These are phyloP conservation scores for Stegostoma tigrinum DNA, from an alignment of 2,113 vertebrate genomes.

Conservation along the genomic window DNA sequence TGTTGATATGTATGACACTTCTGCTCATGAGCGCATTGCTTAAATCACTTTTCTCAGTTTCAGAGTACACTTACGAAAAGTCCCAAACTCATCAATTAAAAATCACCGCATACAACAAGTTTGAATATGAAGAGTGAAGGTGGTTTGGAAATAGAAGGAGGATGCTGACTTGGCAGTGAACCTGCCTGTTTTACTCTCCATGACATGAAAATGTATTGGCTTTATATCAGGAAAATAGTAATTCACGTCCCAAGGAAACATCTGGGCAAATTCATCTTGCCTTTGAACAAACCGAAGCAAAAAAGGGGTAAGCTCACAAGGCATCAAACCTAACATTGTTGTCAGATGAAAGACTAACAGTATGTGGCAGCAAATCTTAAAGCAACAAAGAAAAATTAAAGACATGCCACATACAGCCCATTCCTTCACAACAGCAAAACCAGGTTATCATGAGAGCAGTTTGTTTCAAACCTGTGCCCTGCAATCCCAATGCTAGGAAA, in stretches of 20 bases:
- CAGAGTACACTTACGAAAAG: no score
- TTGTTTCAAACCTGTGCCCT: neutral
- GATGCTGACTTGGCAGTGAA: no score
- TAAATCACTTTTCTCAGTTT: no score
- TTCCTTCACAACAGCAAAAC: neutral
- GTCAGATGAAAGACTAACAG: neutral
- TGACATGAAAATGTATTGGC: neutral
- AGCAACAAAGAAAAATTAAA: neutral
- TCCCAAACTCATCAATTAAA: no score
- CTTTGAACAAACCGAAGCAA: neutral
- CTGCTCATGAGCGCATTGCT: no score
- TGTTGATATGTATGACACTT: no score
- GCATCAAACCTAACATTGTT: neutral
- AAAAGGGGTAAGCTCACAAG: neutral
- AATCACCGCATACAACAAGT: no score
- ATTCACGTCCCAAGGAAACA: neutral
- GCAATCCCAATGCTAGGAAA: neutral
- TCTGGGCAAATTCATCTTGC: neutral
- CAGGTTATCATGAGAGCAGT: neutral
- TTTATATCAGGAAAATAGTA: neutral
- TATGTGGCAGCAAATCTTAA: neutral
- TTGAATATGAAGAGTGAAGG: no score
- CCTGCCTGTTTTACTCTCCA: no score
- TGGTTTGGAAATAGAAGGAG: no score
- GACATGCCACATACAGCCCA: neutral